Percentiles rank a stretch among this genome's conserved stretches.
Evolutionary conservation across 2,797 vertebrate species (phyloP).

Genomic region (Rhincodon typus): DNA sequence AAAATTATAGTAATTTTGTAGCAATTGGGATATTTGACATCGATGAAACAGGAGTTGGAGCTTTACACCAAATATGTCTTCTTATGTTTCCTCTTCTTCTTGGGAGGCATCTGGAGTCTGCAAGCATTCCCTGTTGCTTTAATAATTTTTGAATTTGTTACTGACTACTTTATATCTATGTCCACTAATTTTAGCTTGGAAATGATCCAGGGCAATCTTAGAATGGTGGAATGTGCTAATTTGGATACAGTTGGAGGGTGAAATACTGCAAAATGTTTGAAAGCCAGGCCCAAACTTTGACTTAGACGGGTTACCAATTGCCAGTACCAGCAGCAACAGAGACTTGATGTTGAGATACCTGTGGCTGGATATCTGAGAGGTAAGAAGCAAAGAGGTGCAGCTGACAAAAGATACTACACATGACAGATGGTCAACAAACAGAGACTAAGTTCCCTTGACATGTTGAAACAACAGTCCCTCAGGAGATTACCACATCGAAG

Average conservation of each 20-base stretch:
- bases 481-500: background rate
- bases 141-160: too few relatives aligned
- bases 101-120: too few relatives aligned
- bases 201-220: background rate
- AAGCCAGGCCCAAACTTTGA: background rate
- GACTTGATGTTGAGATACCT: background rate
- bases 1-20: too few relatives aligned
- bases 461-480: background rate
- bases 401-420: background rate
- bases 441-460: background rate
- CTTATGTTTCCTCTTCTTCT: conserved; percentile 74
- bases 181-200: background rate
- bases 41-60: conserved; percentile 90
- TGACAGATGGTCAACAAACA: background rate
- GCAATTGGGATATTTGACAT: conserved; percentile 77
- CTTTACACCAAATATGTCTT: conserved; percentile 90
- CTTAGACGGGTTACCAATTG: background rate
- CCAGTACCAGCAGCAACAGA: background rate
- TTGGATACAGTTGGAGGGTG: background rate
- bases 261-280: background rate
- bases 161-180: background rate
- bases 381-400: background rate
- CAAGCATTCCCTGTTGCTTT: too few relatives aligned
- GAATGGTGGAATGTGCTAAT: too few relatives aligned
- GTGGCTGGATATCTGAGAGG: background rate